Percentiles rank a stretch among this genome's conserved stretches.
These are phyloP conservation scores for Euschistus heros DNA, from an alignment of 1,140 invertebrate species.

Conservation along the genomic window DNA sequence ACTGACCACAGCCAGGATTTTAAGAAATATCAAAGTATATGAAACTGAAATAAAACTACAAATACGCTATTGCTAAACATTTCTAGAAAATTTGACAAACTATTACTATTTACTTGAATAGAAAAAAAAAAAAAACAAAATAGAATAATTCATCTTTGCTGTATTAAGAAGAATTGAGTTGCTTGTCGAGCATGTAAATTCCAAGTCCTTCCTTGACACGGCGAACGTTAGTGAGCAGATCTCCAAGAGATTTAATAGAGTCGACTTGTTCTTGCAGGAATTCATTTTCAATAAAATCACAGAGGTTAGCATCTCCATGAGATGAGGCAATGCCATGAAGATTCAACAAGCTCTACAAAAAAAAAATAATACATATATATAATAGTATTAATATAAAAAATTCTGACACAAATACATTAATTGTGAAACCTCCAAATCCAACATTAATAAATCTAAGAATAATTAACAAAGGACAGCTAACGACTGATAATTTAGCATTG, in stretches of 20 bases:
- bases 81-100: not conserved
- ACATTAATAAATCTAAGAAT: no score
- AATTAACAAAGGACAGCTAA: no score
- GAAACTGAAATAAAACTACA: no score
- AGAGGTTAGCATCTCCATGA: conserved; percentile 57
- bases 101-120: not conserved
- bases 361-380: conserved; percentile 14
- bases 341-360: conserved; percentile 49
- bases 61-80: not conserved
- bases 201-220: conserved; percentile 60
- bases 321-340: conserved; percentile 52
- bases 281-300: conserved; percentile 59
- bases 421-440: no score
- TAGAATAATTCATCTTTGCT: not conserved
- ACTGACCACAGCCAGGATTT: conserved; percentile 9
- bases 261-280: conserved; percentile 67
- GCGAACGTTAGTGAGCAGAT: conserved; percentile 58
- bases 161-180: conserved; percentile 34
- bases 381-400: no score
- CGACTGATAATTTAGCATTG: no score
- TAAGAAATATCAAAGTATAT: no score
- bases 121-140: not conserved
- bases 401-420: no score
- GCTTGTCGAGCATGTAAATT: conserved; percentile 61
- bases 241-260: conserved; percentile 58